Evolutionary conservation across 2,888 invertebrate genomes (phyloP).

Genomic region (Athripsodes cinereus): DNA sequence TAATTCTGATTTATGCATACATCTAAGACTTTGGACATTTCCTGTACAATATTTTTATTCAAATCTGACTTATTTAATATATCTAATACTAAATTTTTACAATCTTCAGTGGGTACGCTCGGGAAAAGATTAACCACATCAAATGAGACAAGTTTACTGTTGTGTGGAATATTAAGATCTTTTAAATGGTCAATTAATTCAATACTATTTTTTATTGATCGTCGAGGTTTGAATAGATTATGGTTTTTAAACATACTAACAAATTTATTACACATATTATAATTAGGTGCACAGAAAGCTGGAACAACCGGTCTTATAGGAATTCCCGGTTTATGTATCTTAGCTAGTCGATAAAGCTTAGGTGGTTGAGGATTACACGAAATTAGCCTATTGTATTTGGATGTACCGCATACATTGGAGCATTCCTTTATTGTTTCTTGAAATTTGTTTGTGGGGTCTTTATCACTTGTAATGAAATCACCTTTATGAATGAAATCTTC

Average conservation of each 20-base stretch:
- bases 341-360: conserved; percentile 12
- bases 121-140: not conserved
- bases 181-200: not conserved
- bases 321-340: conserved; percentile 9
- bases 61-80: not conserved
- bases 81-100: not conserved
- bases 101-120: not conserved
- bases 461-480: too few species aligned
- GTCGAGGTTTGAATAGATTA: not conserved
- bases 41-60: not conserved
- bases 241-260: not conserved
- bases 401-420: too few species aligned
- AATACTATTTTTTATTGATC: not conserved
- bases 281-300: not conserved
- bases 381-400: too few species aligned
- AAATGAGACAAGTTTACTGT: not conserved
- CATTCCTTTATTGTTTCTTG: too few species aligned
- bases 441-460: too few species aligned
- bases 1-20: not conserved
- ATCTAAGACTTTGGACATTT: not conserved
- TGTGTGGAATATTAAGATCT: not conserved
- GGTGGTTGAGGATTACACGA: conserved; percentile 9
- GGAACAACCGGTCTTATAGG: conserved; percentile 10
- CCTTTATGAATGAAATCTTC: too few species aligned
- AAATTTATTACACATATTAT: not conserved